A percentile compares a stretch with the other conserved stretches of the same genome.
Conservation (phyloP, 2,888 invertebrate species). For the Machimus rusticus region DNA sequence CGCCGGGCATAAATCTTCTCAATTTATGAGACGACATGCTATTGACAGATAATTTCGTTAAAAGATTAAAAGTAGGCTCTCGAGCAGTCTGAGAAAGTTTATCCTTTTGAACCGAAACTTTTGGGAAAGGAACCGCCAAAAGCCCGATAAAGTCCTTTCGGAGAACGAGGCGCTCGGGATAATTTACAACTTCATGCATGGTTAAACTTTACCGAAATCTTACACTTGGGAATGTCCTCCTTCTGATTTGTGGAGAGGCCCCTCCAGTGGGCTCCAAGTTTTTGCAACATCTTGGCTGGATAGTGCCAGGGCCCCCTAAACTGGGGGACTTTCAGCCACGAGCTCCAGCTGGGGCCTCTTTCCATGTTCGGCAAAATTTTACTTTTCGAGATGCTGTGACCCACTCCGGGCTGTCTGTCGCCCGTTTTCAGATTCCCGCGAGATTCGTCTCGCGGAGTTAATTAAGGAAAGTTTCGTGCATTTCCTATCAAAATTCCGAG, state of each 20-base stretch:
- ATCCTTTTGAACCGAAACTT: conserved; percentile 13
- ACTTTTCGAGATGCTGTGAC: background rate
- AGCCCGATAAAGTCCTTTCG: conserved; percentile 16
- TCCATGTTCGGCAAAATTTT: background rate
- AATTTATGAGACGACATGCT: conserved; percentile 25
- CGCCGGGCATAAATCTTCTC: background rate
- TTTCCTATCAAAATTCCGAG: conserved; percentile 30
- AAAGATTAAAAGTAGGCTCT: conserved; percentile 30
- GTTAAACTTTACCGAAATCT: conserved; percentile 38
- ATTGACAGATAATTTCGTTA: conserved; percentile 38
- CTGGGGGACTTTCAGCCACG: background rate
- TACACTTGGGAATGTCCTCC: conserved; percentile 39
- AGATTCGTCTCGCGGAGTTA: conserved; percentile 1
- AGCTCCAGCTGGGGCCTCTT: background rate
- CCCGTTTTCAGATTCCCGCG: background rate
- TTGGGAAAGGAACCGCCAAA: conserved; percentile 7
- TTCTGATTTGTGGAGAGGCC: conserved; percentile 21
- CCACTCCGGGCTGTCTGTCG: background rate
- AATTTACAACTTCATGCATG: conserved; percentile 41
- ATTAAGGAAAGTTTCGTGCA: conserved; percentile 16
- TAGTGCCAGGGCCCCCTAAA: background rate
- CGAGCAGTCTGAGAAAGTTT: conserved; percentile 16
- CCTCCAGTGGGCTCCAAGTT: conserved; percentile 9
- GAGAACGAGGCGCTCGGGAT: background rate
- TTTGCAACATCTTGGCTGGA: conserved; percentile 24